phyloP scores from a whole-genome alignment of 2,113 vertebrate genomes.

The Forbesichthys papilliferus region DNA sequence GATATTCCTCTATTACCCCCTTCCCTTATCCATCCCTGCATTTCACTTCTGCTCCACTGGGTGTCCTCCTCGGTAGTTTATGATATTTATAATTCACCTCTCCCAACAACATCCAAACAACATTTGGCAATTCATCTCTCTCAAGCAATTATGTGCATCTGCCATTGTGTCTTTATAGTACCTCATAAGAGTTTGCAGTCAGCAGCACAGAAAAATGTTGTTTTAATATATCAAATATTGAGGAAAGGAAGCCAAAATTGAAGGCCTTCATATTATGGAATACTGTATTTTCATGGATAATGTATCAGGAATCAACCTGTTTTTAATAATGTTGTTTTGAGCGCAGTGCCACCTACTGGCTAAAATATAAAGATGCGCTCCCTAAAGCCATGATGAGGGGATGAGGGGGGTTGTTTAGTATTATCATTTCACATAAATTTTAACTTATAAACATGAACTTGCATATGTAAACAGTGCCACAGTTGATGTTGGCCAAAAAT shows the following conservation, averaged over 20 bases:
- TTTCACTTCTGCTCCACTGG: slow-evolving; percentile 41
- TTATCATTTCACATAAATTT: slow-evolving; percentile 31
- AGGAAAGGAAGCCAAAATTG: slow-evolving; percentile 24
- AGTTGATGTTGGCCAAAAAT: slow-evolving; percentile 45
- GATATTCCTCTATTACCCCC: slow-evolving; percentile 50
- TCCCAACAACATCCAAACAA: slow-evolving; percentile 70
- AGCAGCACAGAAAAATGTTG: slow-evolving; percentile 87
- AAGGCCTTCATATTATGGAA: slow-evolving; percentile 27
- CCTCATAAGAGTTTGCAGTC: slow-evolving; percentile 72
- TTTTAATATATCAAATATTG: slow-evolving; percentile 37
- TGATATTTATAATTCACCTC: slow-evolving; percentile 59
- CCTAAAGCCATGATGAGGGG: slow-evolving; percentile 30
- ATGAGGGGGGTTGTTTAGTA: slow-evolving; percentile 24
- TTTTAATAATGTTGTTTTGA: slow-evolving; percentile 41
- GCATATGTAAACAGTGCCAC: slow-evolving; percentile 34
- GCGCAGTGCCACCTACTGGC: slow-evolving; percentile 75
- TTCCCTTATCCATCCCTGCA: slow-evolving; percentile 13
- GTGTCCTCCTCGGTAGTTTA: slow-evolving; percentile 29
- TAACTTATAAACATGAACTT: slow-evolving; percentile 30
- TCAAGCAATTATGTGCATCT: slow-evolving; percentile 45
- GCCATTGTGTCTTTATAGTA: slow-evolving; percentile 57
- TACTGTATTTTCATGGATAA: background rate
- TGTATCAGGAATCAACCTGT: slow-evolving; percentile 14
- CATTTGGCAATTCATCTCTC: slow-evolving; percentile 8
- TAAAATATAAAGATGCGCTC: slow-evolving; percentile 52